Base-by-base conservation (phyloP, 2,797 vertebrate species). In the Apogon talboti region DNA sequence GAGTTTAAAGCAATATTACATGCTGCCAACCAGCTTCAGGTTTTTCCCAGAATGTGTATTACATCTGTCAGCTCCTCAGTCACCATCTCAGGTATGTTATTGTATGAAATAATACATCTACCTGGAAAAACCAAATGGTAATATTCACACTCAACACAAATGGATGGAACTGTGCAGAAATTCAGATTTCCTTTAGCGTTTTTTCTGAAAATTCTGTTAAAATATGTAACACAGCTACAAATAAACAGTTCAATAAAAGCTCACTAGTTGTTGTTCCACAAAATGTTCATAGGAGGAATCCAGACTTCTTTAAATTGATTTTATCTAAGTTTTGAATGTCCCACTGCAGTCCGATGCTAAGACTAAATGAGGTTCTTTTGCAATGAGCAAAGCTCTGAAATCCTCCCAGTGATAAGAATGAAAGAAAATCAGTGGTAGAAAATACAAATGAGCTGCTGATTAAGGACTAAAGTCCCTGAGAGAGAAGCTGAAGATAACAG, bases 361-460 rank as follows among this genome's bases (percentile, higher is more conserved):
- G 24, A 48, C 45, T 19, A 42, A 59, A 50, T 46, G 4, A 47
- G 46, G 42, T n/a, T 37, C 42, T 47, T 42, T 14, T 28, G 11
- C 40, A 28, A 48, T 7, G 21, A 19, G 11, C 2, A 38, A 4
- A 43, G 45, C 35, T 58, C 33, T 15, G 10, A 16, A 14, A 43
- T 11, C n/a, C 19, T 16, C 43, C 19, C 8, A 19, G 19, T 28
- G n/a, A 57, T 21, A 42, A 38, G 8, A 56, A 16, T 33, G 15
- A 33, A 15, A 5, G 11, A 45, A 12, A 13, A 38, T 53, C 7
- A 11, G 14, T 1, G 11, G n/a, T 1, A 42, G 11, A 61, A 59
- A 56, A 58, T 13, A 65, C 5, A 42, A 50, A 74, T 24, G 2
- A 48, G 24, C n/a, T 24, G 40, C 38, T 66, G 38, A 28, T 60